phyloP scores from a whole-genome alignment of 2,888 invertebrate species.

The Julus scanicus region DNA sequence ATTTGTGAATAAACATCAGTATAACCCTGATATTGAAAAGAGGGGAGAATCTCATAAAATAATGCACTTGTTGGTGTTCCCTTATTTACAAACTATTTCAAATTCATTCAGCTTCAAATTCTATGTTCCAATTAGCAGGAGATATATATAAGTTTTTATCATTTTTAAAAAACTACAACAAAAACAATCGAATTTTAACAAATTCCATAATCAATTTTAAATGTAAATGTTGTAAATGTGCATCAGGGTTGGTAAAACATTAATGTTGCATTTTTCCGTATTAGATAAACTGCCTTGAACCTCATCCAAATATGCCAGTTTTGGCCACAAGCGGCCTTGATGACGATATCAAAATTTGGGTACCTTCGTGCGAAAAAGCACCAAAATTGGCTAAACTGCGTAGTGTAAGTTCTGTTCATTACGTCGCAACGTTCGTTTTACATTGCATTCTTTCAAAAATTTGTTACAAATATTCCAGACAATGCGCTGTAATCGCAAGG shows the following conservation, averaged over 20 bases:
- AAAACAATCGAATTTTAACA: no score
- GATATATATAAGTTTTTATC: no score
- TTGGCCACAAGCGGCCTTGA: slow-evolving; percentile 93
- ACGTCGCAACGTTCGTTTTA: neutral
- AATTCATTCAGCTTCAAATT: no score
- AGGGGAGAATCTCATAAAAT: no score
- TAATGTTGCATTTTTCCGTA: slow-evolving; percentile 58
- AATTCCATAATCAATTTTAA: no score
- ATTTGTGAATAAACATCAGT: no score
- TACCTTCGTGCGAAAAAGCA: slow-evolving; percentile 74
- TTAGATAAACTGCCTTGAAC: slow-evolving; percentile 90
- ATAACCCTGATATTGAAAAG: no score
- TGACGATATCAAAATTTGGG: slow-evolving; percentile 92
- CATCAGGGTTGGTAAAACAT: neutral
- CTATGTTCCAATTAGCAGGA: no score
- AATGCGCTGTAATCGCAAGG: slow-evolving; percentile 66
- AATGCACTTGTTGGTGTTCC: no score
- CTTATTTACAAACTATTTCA: no score
- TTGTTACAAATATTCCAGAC: slow-evolving; percentile 61
- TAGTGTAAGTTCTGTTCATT: slow-evolving; percentile 60
- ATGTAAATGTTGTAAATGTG: no score
- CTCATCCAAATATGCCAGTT: slow-evolving; percentile 87
- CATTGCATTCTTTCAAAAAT: neutral
- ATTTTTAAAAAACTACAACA: no score
- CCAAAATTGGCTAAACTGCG: slow-evolving; percentile 71